Conservation (phyloP, 2,797 vertebrate species). For the Telmatherina bonti region DNA sequence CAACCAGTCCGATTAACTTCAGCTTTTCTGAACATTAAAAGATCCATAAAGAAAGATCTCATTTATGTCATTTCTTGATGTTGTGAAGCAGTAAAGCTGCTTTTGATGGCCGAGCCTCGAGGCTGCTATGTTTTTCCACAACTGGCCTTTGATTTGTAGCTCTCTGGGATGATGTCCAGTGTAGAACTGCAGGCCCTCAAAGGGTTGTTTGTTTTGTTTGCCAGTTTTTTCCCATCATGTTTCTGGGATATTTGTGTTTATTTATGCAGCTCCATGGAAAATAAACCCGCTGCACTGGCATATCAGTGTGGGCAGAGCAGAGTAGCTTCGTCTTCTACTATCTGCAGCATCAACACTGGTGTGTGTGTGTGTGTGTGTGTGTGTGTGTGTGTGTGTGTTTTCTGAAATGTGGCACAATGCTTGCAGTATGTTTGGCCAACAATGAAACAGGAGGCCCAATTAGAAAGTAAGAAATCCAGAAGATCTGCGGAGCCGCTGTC, state of each 20-base stretch:
- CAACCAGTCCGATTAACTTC: slow-evolving; percentile 32
- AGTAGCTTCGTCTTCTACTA: slow-evolving; percentile 23
- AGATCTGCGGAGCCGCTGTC: neutral
- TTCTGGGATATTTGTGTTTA: slow-evolving; percentile 74
- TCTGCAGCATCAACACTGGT: slow-evolving; percentile 30
- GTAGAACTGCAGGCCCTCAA: slow-evolving; percentile 49
- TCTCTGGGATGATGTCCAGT: slow-evolving; percentile 68
- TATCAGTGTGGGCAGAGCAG: slow-evolving; percentile 22
- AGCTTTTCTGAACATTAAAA: slow-evolving; percentile 41
- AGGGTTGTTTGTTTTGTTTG: slow-evolving; percentile 76
- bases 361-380: too few relatives aligned
- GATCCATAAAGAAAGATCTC: slow-evolving; percentile 36
- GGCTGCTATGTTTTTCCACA: slow-evolving; percentile 68
- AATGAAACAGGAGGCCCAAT: slow-evolving; percentile 14
- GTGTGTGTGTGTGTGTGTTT: too few relatives aligned
- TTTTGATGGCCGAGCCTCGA: slow-evolving; percentile 61
- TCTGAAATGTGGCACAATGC: too few relatives aligned
- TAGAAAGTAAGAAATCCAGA: slow-evolving; percentile 40
- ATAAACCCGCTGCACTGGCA: slow-evolving; percentile 49
- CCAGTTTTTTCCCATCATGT: slow-evolving; percentile 58
- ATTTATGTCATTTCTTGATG: slow-evolving; percentile 42
- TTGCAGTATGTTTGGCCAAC: slow-evolving; percentile 8
- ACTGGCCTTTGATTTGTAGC: slow-evolving; percentile 69
- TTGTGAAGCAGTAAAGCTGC: slow-evolving; percentile 59
- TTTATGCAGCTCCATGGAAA: slow-evolving; percentile 68